These are phyloP conservation scores for Luscinia megarhynchos DNA, from an alignment of 2,797 vertebrate species.

Conservation along the genomic window DNA sequence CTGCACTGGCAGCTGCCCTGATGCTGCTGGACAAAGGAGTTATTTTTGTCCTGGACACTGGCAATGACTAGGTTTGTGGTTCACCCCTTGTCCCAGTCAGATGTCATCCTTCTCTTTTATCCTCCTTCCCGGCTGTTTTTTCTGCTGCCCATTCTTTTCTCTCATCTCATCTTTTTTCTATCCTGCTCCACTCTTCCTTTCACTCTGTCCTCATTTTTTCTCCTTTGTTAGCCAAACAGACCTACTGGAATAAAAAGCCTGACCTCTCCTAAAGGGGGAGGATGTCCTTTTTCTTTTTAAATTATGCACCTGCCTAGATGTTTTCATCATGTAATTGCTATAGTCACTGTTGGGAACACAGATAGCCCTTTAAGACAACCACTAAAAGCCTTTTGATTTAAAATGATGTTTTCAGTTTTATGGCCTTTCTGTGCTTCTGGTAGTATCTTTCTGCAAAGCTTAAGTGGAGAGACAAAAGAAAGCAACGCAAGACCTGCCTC, in stretches of 20 bases:
- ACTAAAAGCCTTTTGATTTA: slow-evolving; percentile 61
- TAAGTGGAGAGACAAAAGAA: slow-evolving; percentile 48
- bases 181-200: not conserved
- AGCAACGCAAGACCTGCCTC: slow-evolving; percentile 27
- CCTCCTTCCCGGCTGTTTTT: not conserved
- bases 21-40: not conserved
- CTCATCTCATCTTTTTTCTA: not conserved
- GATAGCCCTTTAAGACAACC: slow-evolving; percentile 21
- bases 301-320: slow-evolving; percentile 26
- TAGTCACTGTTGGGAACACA: not conserved
- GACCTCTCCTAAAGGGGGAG: not conserved
- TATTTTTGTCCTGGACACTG: slow-evolving; percentile 44
- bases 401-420: slow-evolving; percentile 26
- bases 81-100: slow-evolving; percentile 23
- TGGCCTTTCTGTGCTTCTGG: slow-evolving; percentile 29
- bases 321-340: slow-evolving; percentile 29
- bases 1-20: not conserved
- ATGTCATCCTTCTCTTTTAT: slow-evolving; percentile 34
- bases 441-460: slow-evolving; percentile 28
- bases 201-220: not conserved
- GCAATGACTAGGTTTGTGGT: slow-evolving; percentile 27
- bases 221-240: slow-evolving; percentile 8
- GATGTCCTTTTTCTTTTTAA: slow-evolving; percentile 15
- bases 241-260: slow-evolving; percentile 9
- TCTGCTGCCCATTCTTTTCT: not conserved